These are phyloP conservation scores for Lathamus discolor DNA, from an alignment of 2,113 vertebrate species.

Conservation along the genomic window DNA sequence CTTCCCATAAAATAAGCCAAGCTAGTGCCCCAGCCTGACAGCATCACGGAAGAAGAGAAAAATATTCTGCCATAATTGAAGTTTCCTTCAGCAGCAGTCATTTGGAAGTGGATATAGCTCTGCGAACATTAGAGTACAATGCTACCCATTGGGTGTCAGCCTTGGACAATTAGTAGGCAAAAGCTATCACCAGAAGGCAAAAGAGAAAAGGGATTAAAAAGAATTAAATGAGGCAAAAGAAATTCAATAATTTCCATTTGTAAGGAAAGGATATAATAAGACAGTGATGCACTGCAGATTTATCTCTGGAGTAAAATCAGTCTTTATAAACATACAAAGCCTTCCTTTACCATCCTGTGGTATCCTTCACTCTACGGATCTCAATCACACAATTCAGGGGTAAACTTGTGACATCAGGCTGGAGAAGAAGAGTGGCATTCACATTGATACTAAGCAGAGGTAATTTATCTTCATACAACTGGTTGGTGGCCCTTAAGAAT, in stretches of 20 bases:
- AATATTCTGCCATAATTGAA: not conserved
- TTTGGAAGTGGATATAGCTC: not conserved
- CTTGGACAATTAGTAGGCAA: slow-evolving; percentile 44
- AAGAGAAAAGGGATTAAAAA: slow-evolving; percentile 33
- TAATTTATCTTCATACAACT: slow-evolving; percentile 23
- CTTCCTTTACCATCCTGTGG: not conserved
- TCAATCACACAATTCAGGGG: slow-evolving; percentile 9
- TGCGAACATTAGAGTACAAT: not conserved
- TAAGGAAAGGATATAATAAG: slow-evolving; percentile 51
- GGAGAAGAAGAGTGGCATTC: not conserved
- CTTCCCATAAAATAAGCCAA: not conserved
- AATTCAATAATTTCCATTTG: slow-evolving; percentile 71
- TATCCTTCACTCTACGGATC: not conserved
- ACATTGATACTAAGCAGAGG: not conserved
- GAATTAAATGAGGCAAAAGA: slow-evolving; percentile 67
- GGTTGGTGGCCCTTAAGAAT: not conserved
- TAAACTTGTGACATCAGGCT: not conserved
- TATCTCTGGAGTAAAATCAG: slow-evolving; percentile 40
- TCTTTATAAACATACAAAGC: slow-evolving; percentile 21
- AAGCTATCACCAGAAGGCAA: slow-evolving; percentile 19
- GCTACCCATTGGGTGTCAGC: slow-evolving; percentile 37
- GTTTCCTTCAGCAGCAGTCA: not conserved
- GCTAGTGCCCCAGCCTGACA: not conserved
- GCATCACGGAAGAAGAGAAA: not conserved
- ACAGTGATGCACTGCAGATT: slow-evolving; percentile 48